Percentiles rank a stretch among this genome's conserved stretches.
Evolutionary conservation across 2,113 vertebrate species (phyloP).

Genomic region (Peromyscus maniculatus): DNA sequence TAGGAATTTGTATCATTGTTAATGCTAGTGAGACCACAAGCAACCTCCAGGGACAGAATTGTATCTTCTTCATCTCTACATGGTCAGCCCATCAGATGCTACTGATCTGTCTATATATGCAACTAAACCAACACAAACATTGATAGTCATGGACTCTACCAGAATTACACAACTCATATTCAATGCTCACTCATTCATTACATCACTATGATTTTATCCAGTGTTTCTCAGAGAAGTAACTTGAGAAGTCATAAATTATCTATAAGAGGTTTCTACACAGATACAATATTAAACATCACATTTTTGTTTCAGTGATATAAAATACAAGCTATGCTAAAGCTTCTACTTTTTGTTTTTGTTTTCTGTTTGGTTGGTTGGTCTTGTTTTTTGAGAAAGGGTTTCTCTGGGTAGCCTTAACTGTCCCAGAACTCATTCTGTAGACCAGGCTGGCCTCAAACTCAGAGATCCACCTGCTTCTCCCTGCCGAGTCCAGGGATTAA

Average conservation of each 20-base stretch:
- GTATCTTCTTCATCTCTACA: not conserved
- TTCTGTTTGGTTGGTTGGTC: too few species aligned
- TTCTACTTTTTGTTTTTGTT: not conserved
- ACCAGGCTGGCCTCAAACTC: too few species aligned
- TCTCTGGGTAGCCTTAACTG: too few species aligned
- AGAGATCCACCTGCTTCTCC: too few species aligned
- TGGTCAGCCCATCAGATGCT: not conserved
- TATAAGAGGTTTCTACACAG: slow-evolving; percentile 34
- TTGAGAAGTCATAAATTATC: slow-evolving; percentile 22
- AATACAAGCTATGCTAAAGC: slow-evolving; percentile 29
- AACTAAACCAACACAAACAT: slow-evolving; percentile 53
- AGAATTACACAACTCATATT: not conserved
- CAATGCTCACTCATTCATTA: slow-evolving; percentile 20
- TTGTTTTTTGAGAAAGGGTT: too few species aligned
- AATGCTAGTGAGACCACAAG: slow-evolving; percentile 17
- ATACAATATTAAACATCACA: slow-evolving; percentile 32
- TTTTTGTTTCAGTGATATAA: not conserved
- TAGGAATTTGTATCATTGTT: not conserved
- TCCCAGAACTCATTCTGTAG: too few species aligned
- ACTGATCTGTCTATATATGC: slow-evolving; percentile 65
- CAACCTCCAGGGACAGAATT: slow-evolving; percentile 5
- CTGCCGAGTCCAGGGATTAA: too few species aligned
- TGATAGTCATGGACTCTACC: slow-evolving; percentile 70
- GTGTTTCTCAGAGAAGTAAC: slow-evolving; percentile 9
- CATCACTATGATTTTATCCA: not conserved